Conservation (phyloP, 2,888 invertebrate species). For the Lypha dubia region DNA sequence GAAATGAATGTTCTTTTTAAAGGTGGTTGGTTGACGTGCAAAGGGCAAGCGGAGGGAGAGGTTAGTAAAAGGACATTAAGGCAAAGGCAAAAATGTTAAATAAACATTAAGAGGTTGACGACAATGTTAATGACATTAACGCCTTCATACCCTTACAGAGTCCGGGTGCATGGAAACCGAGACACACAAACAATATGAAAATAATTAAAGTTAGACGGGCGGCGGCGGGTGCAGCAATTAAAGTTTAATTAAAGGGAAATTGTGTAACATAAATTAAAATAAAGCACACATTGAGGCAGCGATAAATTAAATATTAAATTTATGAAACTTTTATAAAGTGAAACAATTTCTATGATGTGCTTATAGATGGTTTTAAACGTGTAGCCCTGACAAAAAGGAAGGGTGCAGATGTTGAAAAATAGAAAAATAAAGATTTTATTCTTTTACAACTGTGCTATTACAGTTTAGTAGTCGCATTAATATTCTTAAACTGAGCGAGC, state of each 20-base stretch:
- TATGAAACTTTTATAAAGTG: no score
- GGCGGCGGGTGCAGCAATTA: conserved; percentile 27
- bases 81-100: conserved; percentile 27
- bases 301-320: background rate
- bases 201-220: background rate
- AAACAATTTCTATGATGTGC: no score
- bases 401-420: no score
- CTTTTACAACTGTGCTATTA: no score
- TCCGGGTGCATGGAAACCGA: background rate
- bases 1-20: conserved; percentile 9
- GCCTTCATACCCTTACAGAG: conserved; percentile 47
- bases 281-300: background rate
- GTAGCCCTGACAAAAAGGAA: no score
- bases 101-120: conserved; percentile 48
- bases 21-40: no score
- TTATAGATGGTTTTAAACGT: no score
- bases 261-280: background rate
- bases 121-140: conserved; percentile 67
- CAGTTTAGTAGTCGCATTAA: no score
- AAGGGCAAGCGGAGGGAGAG: background rate
- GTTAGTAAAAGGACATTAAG: conserved; percentile 34
- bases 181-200: conserved; percentile 27
- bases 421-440: no score
- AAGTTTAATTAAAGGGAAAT: conserved; percentile 49
- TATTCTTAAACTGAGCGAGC: no score